Evolutionary conservation across 1,140 invertebrate species (phyloP).

Genomic region (Adoxophyes honmai): DNA sequence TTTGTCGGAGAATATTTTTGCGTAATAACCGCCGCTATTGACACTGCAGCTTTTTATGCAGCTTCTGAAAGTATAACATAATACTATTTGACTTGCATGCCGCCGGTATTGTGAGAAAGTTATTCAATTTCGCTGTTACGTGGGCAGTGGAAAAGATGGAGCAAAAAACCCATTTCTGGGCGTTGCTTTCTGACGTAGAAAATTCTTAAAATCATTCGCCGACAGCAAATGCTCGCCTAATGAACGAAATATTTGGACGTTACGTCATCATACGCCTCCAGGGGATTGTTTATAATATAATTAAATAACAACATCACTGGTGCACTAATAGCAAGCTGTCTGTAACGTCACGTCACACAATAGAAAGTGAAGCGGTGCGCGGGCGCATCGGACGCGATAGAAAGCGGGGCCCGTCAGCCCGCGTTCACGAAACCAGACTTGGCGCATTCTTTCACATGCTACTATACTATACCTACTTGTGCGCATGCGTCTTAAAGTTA

Average conservation of each 20-base stretch:
- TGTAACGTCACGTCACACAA: constrained; percentile 42
- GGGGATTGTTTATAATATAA: constrained; percentile 3
- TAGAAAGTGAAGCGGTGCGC: constrained; percentile 70
- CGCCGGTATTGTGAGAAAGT: too few species aligned
- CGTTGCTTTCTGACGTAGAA: too few species aligned
- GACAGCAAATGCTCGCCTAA: too few species aligned
- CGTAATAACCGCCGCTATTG: constrained; percentile 30
- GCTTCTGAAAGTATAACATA: constrained; percentile 32
- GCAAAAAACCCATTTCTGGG: too few species aligned
- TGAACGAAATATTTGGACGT: too few species aligned
- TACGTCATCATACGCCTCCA: too few species aligned
- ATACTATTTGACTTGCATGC: constrained; percentile 5
- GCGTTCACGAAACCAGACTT: constrained; percentile 30
- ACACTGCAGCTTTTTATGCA: constrained; percentile 3
- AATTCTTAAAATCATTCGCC: too few species aligned
- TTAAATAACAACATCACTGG: not conserved
- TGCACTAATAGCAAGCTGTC: not conserved
- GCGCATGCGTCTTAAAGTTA: too few species aligned
- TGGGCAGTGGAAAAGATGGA: too few species aligned
- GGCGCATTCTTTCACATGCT: constrained; percentile 32
- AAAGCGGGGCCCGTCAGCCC: constrained; percentile 50
- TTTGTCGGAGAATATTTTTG: constrained; percentile 37
- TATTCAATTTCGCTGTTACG: too few species aligned
- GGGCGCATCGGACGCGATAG: constrained; percentile 59
- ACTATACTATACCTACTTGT: not conserved